These are phyloP conservation scores for Fregetta grallaria DNA, from an alignment of 2,113 vertebrate species.

Conservation along the genomic window DNA sequence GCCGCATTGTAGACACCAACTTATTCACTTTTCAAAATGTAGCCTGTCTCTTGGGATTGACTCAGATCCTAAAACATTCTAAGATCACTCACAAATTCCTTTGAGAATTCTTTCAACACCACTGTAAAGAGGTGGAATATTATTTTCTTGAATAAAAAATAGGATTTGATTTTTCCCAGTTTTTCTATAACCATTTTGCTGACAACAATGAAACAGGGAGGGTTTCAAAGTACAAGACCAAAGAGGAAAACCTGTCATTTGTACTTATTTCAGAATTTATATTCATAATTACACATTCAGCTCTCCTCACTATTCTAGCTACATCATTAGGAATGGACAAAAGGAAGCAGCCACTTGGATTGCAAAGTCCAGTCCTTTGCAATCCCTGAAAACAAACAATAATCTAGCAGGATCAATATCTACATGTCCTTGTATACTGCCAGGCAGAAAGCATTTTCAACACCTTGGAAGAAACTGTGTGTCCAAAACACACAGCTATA, in stretches of 20 bases:
- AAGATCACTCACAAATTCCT: neutral
- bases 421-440: neutral
- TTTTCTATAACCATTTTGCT: neutral
- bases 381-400: neutral
- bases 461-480: neutral
- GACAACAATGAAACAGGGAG: neutral
- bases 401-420: neutral
- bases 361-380: neutral
- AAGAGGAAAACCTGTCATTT: neutral
- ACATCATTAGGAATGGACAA: neutral
- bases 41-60: neutral
- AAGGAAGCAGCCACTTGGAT: neutral
- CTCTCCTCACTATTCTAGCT: neutral
- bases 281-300: neutral
- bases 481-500: neutral
- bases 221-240: neutral
- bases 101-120: neutral
- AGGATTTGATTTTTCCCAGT: neutral
- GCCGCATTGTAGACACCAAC: neutral
- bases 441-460: neutral
- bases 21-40: neutral
- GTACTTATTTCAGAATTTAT: neutral
- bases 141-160: neutral
- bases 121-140: neutral
- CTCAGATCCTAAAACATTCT: neutral